Base-by-base conservation (phyloP, 2,113 vertebrate genomes). In the Corvus cornix region DNA sequence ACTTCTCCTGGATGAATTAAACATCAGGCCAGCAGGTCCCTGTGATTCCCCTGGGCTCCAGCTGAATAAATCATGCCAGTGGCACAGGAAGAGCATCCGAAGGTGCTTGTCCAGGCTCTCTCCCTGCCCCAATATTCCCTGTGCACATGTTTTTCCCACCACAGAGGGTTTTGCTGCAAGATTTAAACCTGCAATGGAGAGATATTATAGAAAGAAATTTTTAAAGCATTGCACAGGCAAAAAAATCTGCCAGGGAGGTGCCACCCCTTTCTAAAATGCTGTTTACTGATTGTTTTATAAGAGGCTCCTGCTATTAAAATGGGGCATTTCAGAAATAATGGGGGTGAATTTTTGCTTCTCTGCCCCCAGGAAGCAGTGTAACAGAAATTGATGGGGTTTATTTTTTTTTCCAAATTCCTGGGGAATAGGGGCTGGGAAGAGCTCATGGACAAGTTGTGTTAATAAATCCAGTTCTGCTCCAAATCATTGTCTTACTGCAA, bases 61-160 rank as follows among this genome's bases (percentile, higher is more conserved):
- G 95, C 83, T 97, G 98, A 98, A 98, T 98, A 98, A 98, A 98
- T 98, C 98, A 98, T 87, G 96, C 95, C 84, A 75, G 94, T 72
- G 56, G 84, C 93, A 85, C 94, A 79, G 94, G 77, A 97, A 98
- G 97, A 97, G 98, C 97, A 98, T 98, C 97, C 94, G 24, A 96
- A 96, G 87, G 97, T 96, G 95, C 98, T 97, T 98, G 98, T 98
- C 97, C 58, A 72, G 85, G 96, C 96, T 98, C 97, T 96, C 96
- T 97, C 94, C 94, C 77, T 96, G 97, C 96, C 97, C 91, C 72
- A 68, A 80, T 98, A 98, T 98, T 98, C 98, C 98, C 98, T 85
- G 84, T 68, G 91, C 33, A 5, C 87, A 10, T 98, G 98, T 98
- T 97, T 97, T 93, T 69, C 84, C 52, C 77, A 83, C 53, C 82